A percentile compares a stretch with the other conserved stretches of the same genome.
These are phyloP conservation scores for Petrolisthes manimaculis DNA, from an alignment of 2,888 invertebrate species.

Conservation along the genomic window DNA sequence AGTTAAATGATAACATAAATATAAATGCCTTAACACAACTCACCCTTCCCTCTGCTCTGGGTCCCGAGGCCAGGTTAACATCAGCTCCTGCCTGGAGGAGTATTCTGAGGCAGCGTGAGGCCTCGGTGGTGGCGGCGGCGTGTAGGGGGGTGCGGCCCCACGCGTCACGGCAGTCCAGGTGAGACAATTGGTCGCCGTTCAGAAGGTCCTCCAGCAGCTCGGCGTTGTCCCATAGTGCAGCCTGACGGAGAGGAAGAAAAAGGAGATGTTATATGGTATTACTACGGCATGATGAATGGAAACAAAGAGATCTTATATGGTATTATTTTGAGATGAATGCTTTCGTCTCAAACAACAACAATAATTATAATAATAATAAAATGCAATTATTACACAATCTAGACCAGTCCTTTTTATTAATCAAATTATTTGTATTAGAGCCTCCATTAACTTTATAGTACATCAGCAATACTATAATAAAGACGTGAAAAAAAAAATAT, in stretches of 20 bases:
- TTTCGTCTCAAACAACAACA: background rate
- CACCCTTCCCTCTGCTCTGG: constrained; percentile 56
- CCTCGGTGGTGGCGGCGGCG: constrained; percentile 84
- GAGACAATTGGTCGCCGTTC: constrained; percentile 76
- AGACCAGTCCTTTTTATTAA: too few species aligned
- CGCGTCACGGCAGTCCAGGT: constrained; percentile 80
- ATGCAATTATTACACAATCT: too few species aligned
- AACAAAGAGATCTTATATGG: background rate
- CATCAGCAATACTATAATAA: too few species aligned
- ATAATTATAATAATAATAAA: too few species aligned
- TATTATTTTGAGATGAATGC: background rate
- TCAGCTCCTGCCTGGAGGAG: constrained; percentile 78
- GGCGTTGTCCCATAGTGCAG: constrained; percentile 89
- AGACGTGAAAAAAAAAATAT: too few species aligned
- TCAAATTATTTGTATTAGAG: too few species aligned
- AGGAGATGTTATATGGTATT: background rate
- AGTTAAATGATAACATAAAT: too few species aligned
- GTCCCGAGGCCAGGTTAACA: constrained; percentile 53
- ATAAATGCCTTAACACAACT: background rate
- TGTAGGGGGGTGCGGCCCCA: constrained; percentile 84
- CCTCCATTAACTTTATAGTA: too few species aligned
- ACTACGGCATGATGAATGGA: background rate
- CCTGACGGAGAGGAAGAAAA: constrained; percentile 71
- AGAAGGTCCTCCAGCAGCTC: constrained; percentile 86
- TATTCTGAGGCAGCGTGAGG: constrained; percentile 81